Base-by-base conservation (phyloP, 2,113 vertebrate species). In the Budorcas taxicolor region DNA sequence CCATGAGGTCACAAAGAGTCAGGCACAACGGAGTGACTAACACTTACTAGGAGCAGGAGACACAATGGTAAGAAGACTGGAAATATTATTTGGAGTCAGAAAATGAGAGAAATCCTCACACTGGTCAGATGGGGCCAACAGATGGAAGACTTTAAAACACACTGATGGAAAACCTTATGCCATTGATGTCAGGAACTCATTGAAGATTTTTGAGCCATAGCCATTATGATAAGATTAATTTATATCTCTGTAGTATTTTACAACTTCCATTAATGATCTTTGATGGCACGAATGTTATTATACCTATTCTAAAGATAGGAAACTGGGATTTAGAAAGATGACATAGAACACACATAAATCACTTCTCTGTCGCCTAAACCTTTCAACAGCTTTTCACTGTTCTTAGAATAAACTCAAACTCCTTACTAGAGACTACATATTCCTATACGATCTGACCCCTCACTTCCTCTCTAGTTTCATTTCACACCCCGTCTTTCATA, bases 351-450 rank as follows among this genome's bases (percentile, higher is more conserved):
- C 17, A 5, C 12, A 87, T 83, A 60, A 45, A 33, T 96, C 43
- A 67, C 13, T 90, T 80, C 27, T 95, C 9, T 80, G 29, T 36
- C 67, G 19, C 23, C 90, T 76, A 60, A 89, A 60, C 1, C 8
- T 23, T 83, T 90, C 40, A 45, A 52, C 29, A 13, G 6, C 71
- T 85, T 93, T 43, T 91, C 76, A 74, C 29, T 89, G 27, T 88
- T 87, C 57, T 84, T 90, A 90, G 31, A 93, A 80, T 74, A 92
- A 83, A 84, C 78, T 53, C n/a, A 84, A 55, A 43, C 14, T 47
- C 36, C 29, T 92, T 95, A 13, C 7, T 57, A 57, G 27, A 80
- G 29, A 57, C 27, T 60, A 2, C 14, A 60, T 29, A 6, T 31
- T 71, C 33, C 64, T 93, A 1, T 23, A 45, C 11, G 45, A 29